phyloP scores from a whole-genome alignment of 2,113 vertebrate genomes.

The Motacilla tschutschensis region DNA sequence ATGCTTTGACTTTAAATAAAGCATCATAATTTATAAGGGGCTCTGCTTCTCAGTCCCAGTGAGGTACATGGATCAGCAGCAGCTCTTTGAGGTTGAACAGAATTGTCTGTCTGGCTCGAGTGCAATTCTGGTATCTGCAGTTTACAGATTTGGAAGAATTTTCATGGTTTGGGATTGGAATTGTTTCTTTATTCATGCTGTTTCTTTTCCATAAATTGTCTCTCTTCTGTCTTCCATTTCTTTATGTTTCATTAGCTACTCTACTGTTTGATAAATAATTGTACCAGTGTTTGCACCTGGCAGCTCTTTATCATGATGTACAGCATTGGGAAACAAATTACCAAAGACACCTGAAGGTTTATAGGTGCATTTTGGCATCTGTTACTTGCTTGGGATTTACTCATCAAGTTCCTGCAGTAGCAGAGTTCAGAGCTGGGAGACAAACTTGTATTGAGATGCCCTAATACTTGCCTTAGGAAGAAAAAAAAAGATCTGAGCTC shows the following conservation, averaged over 20 bases:
- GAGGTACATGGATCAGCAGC: slow-evolving; percentile 59
- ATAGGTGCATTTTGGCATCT: slow-evolving; percentile 19
- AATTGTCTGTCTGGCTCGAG: slow-evolving; percentile 57
- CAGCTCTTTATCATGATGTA: slow-evolving; percentile 20
- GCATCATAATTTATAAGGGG: slow-evolving; percentile 75
- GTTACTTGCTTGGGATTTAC: not conserved
- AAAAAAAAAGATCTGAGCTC: not conserved
- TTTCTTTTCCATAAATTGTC: slow-evolving; percentile 6
- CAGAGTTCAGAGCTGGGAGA: not conserved
- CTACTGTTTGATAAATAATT: slow-evolving; percentile 20
- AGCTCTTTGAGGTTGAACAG: slow-evolving; percentile 64
- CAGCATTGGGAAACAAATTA: not conserved
- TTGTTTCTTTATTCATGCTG: not conserved
- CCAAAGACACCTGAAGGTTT: slow-evolving; percentile 15
- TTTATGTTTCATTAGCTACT: slow-evolving; percentile 45
- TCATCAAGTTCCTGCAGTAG: not conserved
- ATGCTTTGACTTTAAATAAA: slow-evolving; percentile 78
- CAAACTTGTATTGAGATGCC: not conserved
- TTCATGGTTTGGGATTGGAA: slow-evolving; percentile 20
- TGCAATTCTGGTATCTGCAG: slow-evolving; percentile 50
- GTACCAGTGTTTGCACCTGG: slow-evolving; percentile 3
- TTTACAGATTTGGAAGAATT: slow-evolving; percentile 45
- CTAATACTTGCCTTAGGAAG: not conserved
- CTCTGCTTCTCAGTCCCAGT: slow-evolving; percentile 51
- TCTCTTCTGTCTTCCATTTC: not conserved